phyloP scores from a whole-genome alignment of 2,113 vertebrate species.

The Pedetes capensis region DNA sequence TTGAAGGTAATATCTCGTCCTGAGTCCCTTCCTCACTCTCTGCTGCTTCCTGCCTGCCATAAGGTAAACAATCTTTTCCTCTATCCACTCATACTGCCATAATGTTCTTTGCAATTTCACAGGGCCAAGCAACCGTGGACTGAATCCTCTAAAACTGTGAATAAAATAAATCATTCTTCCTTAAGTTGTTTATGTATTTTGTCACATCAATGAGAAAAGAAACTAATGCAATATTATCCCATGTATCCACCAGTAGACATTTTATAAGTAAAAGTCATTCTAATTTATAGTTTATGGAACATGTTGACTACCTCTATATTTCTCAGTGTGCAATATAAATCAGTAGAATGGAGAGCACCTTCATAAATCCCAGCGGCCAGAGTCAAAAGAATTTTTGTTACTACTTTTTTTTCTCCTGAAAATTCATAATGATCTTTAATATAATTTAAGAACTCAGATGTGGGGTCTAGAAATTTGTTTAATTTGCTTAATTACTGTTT shows the following conservation, averaged over 20 bases:
- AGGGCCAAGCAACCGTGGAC: no score
- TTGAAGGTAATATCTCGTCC: no score
- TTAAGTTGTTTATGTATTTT: no score
- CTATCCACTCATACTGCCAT: no score
- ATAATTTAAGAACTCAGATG: not conserved
- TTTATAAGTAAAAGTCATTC: not conserved
- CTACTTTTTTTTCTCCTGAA: conserved; percentile 2
- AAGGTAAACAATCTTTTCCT: no score
- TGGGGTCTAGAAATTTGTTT: not conserved
- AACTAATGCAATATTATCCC: not conserved
- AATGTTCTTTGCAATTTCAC: no score
- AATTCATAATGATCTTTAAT: not conserved
- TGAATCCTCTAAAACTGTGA: no score
- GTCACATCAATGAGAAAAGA: no score
- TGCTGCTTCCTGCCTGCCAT: no score
- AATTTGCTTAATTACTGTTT: not conserved
- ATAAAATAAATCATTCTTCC: no score
- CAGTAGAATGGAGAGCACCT: not conserved
- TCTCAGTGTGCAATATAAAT: not conserved
- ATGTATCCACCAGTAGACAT: not conserved
- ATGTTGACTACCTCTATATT: not conserved
- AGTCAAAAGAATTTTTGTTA: not conserved
- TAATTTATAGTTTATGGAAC: not conserved
- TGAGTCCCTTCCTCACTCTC: no score
- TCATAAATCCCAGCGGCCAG: not conserved